These are phyloP conservation scores for Theonella swinhoei DNA, from an alignment of 37 sponge, comb jelly and placozoan genomes.

Conservation along the genomic window DNA sequence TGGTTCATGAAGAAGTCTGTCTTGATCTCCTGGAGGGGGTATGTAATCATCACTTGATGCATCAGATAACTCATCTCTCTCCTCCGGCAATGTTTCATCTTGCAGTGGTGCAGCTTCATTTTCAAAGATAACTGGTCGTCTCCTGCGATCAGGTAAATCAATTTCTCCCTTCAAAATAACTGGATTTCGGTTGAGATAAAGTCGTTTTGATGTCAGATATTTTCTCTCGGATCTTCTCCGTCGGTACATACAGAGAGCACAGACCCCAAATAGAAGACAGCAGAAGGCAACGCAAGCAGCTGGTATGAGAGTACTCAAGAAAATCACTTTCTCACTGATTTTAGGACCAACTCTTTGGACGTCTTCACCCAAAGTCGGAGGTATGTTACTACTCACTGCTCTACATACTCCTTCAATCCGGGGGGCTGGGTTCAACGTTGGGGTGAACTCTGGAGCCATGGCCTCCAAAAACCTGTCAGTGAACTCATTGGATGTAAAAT, in stretches of 20 bases:
- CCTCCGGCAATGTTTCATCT: neutral
- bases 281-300: constrained; percentile 16
- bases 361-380: constrained; percentile 6
- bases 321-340: neutral
- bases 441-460: constrained; percentile 24
- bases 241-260: constrained; percentile 31
- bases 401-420: constrained; percentile 31
- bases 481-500: neutral
- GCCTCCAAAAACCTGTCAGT: neutral
- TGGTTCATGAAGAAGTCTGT: neutral
- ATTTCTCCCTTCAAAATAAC: constrained; percentile 42
- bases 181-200: constrained; percentile 27
- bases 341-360: neutral
- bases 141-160: constrained; percentile 7
- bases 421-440: constrained; percentile 6
- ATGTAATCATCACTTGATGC: neutral
- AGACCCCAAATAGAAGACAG: constrained; percentile 9
- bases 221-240: constrained; percentile 17
- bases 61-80: neutral
- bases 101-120: neutral
- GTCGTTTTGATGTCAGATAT: neutral
- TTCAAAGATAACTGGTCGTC: constrained; percentile 23
- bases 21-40: neutral
- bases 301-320: constrained; percentile 50
- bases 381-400: neutral